These are phyloP conservation scores for Sparus aurata DNA, from an alignment of 2,797 vertebrate genomes.

Conservation along the genomic window DNA sequence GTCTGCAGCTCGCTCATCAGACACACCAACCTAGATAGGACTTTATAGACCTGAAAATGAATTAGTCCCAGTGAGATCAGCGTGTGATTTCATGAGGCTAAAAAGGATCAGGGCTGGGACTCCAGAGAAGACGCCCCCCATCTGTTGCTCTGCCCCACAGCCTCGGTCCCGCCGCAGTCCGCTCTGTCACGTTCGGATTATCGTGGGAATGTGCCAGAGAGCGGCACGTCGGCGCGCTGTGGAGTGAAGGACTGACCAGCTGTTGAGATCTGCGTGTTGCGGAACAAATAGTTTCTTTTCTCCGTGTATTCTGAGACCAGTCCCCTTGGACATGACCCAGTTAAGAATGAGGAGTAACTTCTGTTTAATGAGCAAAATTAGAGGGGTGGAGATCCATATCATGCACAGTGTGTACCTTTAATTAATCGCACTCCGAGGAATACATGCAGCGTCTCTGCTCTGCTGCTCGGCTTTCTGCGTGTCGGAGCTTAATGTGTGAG, in stretches of 20 bases:
- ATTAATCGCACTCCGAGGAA: slow-evolving; percentile 29
- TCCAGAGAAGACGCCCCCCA: slow-evolving; percentile 58
- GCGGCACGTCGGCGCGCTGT: slow-evolving; percentile 1
- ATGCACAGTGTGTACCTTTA: slow-evolving; percentile 9
- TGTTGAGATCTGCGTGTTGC: slow-evolving; percentile 45
- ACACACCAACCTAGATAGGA: slow-evolving; percentile 59
- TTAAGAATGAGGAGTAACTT: slow-evolving; percentile 34
- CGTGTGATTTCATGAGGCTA: slow-evolving; percentile 54
- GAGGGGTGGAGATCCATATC: slow-evolving; percentile 34
- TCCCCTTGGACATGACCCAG: slow-evolving; percentile 50
- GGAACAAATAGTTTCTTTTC: slow-evolving; percentile 30
- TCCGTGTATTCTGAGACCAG: slow-evolving; percentile 17
- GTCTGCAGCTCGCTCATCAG: slow-evolving; percentile 36
- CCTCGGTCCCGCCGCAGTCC: neutral
- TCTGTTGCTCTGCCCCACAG: slow-evolving; percentile 62
- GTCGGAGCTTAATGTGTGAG: neutral
- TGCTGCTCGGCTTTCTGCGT: neutral
- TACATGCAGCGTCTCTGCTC: neutral
- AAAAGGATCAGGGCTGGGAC: slow-evolving; percentile 60
- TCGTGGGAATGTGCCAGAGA: slow-evolving; percentile 39
- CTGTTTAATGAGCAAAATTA: slow-evolving; percentile 46
- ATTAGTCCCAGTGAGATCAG: slow-evolving; percentile 65
- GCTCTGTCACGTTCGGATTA: slow-evolving; percentile 40
- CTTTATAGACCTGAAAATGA: slow-evolving; percentile 47
- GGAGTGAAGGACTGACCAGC: slow-evolving; percentile 54